These are phyloP conservation scores for Henricia sp. DNA, from an alignment of 53 echinoderm and acorn worm species.

Conservation along the genomic window DNA sequence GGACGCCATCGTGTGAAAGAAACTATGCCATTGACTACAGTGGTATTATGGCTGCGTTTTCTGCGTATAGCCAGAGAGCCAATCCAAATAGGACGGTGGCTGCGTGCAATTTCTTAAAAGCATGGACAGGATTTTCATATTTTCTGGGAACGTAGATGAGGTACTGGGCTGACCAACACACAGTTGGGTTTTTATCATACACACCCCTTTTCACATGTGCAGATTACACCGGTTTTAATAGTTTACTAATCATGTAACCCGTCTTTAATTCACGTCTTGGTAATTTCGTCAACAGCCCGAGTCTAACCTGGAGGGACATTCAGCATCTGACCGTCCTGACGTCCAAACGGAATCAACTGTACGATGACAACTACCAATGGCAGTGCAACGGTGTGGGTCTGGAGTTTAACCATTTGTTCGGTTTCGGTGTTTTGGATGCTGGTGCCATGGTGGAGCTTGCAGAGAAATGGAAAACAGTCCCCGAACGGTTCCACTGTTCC, in stretches of 20 bases:
- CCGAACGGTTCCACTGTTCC: slow-evolving; percentile 93
- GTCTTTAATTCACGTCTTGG: not conserved
- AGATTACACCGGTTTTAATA: not conserved
- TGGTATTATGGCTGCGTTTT: too few species aligned
- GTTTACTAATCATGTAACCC: not conserved
- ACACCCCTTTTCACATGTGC: not conserved
- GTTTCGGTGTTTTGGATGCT: slow-evolving; percentile 97
- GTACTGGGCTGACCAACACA: too few species aligned
- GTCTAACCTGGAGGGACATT: slow-evolving; percentile 91
- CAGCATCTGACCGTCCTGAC: slow-evolving; percentile 96
- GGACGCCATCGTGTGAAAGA: too few species aligned
- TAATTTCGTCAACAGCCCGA: slow-evolving; percentile 54
- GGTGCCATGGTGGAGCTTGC: slow-evolving; percentile 95
- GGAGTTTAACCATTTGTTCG: slow-evolving; percentile 96
- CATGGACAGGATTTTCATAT: too few species aligned
- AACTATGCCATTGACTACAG: too few species aligned
- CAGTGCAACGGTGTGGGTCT: slow-evolving; percentile 96
- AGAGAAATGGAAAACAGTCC: slow-evolving; percentile 85
- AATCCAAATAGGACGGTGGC: too few species aligned
- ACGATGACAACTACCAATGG: slow-evolving; percentile 97
- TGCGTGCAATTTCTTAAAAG: too few species aligned
- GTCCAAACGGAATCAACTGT: slow-evolving; percentile 92
- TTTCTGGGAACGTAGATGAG: too few species aligned
- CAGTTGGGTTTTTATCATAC: too few species aligned
- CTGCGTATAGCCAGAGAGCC: too few species aligned